Evolutionary conservation across 2,888 invertebrate species (phyloP).

Genomic region (Eristalinus sepulchralis): DNA sequence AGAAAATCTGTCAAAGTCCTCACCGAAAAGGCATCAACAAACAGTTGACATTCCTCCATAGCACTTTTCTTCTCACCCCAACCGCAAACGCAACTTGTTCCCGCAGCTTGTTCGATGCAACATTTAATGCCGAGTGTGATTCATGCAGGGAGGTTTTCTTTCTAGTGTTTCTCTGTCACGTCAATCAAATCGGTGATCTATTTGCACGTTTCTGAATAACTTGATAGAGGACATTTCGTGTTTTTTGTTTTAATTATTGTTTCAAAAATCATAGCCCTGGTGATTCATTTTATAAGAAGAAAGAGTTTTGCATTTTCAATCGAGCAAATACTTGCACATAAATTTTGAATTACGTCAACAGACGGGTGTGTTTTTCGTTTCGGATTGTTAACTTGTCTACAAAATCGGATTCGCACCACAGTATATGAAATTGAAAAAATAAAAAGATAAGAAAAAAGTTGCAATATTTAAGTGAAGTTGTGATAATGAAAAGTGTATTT

Average conservation of each 20-base stretch:
- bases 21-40: slow-evolving; percentile 49
- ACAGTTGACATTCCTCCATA: slow-evolving; percentile 59
- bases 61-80: slow-evolving; percentile 45
- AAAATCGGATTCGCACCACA: slow-evolving; percentile 40
- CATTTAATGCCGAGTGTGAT: slow-evolving; percentile 28
- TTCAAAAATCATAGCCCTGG: background rate
- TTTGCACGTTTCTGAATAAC: slow-evolving; percentile 18
- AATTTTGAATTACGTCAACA: slow-evolving; percentile 28
- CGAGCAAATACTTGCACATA: background rate
- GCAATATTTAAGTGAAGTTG: slow-evolving; percentile 37
- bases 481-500: slow-evolving; percentile 75
- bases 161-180: slow-evolving; percentile 12
- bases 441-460: slow-evolving; percentile 2
- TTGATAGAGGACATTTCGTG: slow-evolving; percentile 5
- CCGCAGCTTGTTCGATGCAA: slow-evolving; percentile 18
- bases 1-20: slow-evolving; percentile 5
- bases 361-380: background rate
- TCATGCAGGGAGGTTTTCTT: slow-evolving; percentile 43
- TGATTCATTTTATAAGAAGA: background rate
- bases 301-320: background rate
- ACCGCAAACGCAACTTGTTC: slow-evolving; percentile 1
- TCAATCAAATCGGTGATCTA: slow-evolving; percentile 27
- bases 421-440: slow-evolving; percentile 20
- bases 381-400: background rate
- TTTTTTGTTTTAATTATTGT: slow-evolving; percentile 18